Base-by-base conservation (phyloP, 2,888 invertebrate genomes). In the Anoplius nigerrimus region DNA sequence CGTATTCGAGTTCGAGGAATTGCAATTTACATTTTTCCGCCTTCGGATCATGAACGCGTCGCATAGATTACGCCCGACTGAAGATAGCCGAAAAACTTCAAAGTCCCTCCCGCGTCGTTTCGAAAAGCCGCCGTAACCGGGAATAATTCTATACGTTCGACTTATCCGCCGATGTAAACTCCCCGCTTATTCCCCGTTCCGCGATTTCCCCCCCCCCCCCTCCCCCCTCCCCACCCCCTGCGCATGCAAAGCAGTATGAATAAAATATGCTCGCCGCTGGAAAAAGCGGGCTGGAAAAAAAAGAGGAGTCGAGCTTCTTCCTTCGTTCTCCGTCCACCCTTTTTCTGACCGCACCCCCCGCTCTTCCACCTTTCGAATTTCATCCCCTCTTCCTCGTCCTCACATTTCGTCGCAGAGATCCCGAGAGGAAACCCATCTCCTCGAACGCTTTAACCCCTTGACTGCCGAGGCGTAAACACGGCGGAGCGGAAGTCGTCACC, bases 381-480 rank as follows among this genome's bases (percentile, higher is more conserved):
- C n/a, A n/a, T 53, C 53, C 6, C 53, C 3, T 4, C 15, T 53
- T 53, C 11, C 11, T 45, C 11, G 15, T 45, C 45, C 45, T 13
- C 48, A 16, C 15, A 16, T 16, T 48, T 20, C 20, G 48, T 16
- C 34, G 8, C 16, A 16, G 48, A 16, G 53, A 48, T 42, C 63
- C 16, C 58, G 59, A 52, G 54, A 71, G 62, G 61, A 42, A 62
- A 57, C 58, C 70, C 46, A 53, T 66, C 71, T 60, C 70, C 71
- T 54, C 42, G 53, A 61, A 46, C 66, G 72, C 27, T 59, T 72
- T 72, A 72, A 71, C 70, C 66, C n/a, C 72, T 72, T 72, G 72
- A 72, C 72, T 68, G 61, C 22, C 45, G 72, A 42, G 71, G 64
- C 72, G 72, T 72, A 62, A 72, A 72, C 65, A 62, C 62, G 66